Conservation (phyloP, 2,797 vertebrate species). For the Clarias laeviceps region DNA sequence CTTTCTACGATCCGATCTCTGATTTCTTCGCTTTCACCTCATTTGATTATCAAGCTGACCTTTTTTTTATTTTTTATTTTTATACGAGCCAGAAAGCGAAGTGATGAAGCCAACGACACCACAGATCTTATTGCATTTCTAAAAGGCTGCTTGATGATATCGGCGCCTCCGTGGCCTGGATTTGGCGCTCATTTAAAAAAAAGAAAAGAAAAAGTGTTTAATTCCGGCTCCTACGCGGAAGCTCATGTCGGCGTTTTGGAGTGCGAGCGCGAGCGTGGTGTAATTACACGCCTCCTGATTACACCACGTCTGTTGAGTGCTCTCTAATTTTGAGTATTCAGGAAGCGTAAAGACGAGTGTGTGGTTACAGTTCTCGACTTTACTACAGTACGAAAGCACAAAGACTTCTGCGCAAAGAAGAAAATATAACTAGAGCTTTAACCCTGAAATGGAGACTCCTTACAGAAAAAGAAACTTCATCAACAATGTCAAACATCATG, state of each 20-base stretch:
- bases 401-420: neutral
- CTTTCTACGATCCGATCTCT: neutral
- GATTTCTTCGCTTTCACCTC: neutral
- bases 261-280: neutral
- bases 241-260: neutral
- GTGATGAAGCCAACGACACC: neutral
- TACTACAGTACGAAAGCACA: too few species aligned
- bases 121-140: neutral
- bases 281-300: conserved; percentile 13
- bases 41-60: neutral
- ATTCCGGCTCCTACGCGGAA: neutral
- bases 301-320: neutral
- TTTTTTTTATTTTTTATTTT: neutral
- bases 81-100: neutral
- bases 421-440: neutral
- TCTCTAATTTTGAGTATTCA: neutral
- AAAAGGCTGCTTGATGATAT: neutral
- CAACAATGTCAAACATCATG: too few species aligned
- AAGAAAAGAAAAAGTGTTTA: neutral
- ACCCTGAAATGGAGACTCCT: neutral
- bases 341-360: neutral
- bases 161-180: neutral
- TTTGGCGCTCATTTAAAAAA: neutral
- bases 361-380: neutral
- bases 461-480: neutral